Base-by-base conservation (phyloP, 2,888 invertebrate genomes). In the Oligia latruncula region DNA sequence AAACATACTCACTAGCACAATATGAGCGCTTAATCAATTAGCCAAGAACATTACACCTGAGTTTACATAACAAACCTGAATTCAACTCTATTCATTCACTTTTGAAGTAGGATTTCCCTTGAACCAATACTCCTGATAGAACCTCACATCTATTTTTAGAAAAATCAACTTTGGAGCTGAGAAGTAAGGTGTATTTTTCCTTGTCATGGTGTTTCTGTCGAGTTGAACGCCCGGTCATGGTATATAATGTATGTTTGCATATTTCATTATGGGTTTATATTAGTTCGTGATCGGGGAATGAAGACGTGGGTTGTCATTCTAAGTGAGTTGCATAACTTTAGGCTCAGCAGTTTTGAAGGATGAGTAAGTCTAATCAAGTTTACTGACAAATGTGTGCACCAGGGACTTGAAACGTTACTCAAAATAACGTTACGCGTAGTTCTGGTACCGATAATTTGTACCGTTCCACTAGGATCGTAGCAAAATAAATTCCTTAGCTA, bases 171-270 rank as follows among this genome's bases (percentile, higher is more conserved):
- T 71, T 55, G 2, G 4, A 0, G 0, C 2, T 8, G 4, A 0
- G 5, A 0, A 0, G 6, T 81, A 67, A 43, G 65, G 55, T 71
- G 2, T 40, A 20, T 49, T 66, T 82, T 74, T 1, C 2, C 0
- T 9, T 43, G 65, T 4, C 17, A 74, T 66, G 65, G 74, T 66
- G 66, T 81, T 62, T 58, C 40, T 13, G 0, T 23, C 0, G 68
- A 80, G 85, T 83, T 85, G 86, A 85, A 85, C 17, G 85, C 1
- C 85, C 85, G 85, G 85, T 87, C 85, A 77, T 71, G 62, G 80
- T 49, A 40, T 64, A 70, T 60, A 52, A 35, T 23, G 49, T 73
- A 5, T 68, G 83, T 79, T 78, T 84, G 81, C 74, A 85, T 82
- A 74, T 81, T 82, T 62, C 85, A 82, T 81, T 86, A 64, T 62